These are phyloP conservation scores for Rhagoletis pomonella DNA, from an alignment of 1,140 invertebrate genomes.

Conservation along the genomic window DNA sequence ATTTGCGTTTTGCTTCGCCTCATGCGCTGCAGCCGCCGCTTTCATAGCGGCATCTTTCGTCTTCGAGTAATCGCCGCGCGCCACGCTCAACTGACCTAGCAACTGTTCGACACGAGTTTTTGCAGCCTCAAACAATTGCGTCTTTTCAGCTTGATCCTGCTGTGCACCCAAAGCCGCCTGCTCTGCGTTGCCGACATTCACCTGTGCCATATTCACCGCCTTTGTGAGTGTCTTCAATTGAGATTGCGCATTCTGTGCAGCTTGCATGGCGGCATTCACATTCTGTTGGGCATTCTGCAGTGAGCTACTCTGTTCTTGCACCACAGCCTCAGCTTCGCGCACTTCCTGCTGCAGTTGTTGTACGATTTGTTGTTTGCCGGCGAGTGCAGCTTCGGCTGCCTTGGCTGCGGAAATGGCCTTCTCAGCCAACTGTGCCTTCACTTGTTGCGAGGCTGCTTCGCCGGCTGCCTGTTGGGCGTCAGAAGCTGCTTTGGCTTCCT, in stretches of 20 bases:
- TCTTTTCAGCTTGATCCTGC: conserved; percentile 79
- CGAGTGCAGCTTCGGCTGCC: conserved; percentile 79
- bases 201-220: conserved; percentile 75
- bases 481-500: conserved; percentile 80
- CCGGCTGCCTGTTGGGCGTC: conserved; percentile 81
- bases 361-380: conserved; percentile 79
- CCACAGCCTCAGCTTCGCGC: conserved; percentile 79
- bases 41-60: conserved; percentile 80
- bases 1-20: conserved; percentile 72
- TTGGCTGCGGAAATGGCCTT: conserved; percentile 81
- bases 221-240: conserved; percentile 74
- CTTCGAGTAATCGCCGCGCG: conserved; percentile 77
- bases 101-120: conserved; percentile 78
- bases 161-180: conserved; percentile 77
- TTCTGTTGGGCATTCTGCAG: conserved; percentile 78
- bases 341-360: conserved; percentile 78
- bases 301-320: conserved; percentile 77
- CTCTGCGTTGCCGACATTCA: conserved; percentile 78
- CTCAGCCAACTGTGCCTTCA: conserved; percentile 80
- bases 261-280: conserved; percentile 77
- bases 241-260: conserved; percentile 76
- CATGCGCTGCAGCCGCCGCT: conserved; percentile 79
- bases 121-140: conserved; percentile 79
- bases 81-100: conserved; percentile 76
- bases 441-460: conserved; percentile 79